phyloP scores from a whole-genome alignment of 2,797 vertebrate genomes.

The Sparidentex hasta region DNA sequence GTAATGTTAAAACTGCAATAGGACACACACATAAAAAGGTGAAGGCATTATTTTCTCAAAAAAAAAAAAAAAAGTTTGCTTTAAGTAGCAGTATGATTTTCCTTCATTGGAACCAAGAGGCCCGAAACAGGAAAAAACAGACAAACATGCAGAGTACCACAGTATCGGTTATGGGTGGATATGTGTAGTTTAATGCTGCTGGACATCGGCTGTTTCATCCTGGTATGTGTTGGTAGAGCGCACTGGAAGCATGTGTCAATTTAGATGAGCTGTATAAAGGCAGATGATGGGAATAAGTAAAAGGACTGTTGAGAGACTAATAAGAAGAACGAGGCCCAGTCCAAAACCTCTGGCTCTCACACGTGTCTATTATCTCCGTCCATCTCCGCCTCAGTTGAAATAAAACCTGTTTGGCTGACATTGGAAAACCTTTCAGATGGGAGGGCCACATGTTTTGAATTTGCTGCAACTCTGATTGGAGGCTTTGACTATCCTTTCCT shows the following conservation, averaged over 20 bases:
- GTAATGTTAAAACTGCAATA: background rate
- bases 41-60: no score
- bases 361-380: no score
- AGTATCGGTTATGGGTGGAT: background rate
- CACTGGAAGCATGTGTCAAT: conserved; percentile 1
- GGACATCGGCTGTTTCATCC: no score
- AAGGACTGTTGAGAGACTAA: background rate
- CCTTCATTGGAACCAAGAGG: background rate
- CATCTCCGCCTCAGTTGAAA: background rate
- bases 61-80: background rate
- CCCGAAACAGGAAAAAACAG: background rate
- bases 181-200: background rate
- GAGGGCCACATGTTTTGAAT: no score
- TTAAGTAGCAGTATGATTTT: background rate
- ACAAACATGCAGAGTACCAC: no score
- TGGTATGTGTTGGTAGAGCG: background rate
- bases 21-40: background rate
- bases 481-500: no score
- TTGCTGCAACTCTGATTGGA: no score
- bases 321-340: background rate
- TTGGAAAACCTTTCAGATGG: no score
- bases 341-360: background rate
- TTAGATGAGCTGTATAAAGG: conserved; percentile 36
- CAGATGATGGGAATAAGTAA: conserved; percentile 42
- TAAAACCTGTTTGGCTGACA: no score